Conservation (phyloP, 2,888 invertebrate genomes). For the Neria commutata region DNA sequence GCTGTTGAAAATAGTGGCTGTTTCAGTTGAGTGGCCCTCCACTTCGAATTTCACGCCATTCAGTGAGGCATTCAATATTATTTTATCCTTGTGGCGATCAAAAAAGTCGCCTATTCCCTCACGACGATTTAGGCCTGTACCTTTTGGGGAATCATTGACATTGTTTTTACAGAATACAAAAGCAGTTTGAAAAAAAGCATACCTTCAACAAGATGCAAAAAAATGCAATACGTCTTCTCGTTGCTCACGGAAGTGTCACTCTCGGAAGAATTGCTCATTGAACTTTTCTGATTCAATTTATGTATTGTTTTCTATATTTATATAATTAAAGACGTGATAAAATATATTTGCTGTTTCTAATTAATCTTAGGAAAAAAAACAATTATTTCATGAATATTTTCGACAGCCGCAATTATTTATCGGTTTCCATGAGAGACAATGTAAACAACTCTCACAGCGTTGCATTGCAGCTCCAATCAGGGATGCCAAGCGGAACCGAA, state of each 20-base stretch:
- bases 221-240: constrained; percentile 48
- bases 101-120: constrained; percentile 10
- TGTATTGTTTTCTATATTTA: no score
- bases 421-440: no score
- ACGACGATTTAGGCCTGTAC: constrained; percentile 66
- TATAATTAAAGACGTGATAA: no score
- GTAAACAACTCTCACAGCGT: no score
- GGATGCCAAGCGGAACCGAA: no score
- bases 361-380: no score
- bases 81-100: constrained; percentile 58
- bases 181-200: background rate
- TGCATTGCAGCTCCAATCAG: no score
- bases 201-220: constrained; percentile 58
- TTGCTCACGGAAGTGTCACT: constrained; percentile 28
- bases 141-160: constrained; percentile 58
- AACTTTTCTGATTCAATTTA: no score
- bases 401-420: no score
- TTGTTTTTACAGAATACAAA: background rate
- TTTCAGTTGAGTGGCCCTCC: constrained; percentile 67
- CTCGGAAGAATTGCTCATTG: no score
- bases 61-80: constrained; percentile 68
- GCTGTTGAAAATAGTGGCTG: constrained; percentile 71
- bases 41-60: constrained; percentile 74
- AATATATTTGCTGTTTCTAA: no score
- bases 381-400: no score